phyloP scores from a whole-genome alignment of 2,113 vertebrate species.

The Tachuris rubrigastra region DNA sequence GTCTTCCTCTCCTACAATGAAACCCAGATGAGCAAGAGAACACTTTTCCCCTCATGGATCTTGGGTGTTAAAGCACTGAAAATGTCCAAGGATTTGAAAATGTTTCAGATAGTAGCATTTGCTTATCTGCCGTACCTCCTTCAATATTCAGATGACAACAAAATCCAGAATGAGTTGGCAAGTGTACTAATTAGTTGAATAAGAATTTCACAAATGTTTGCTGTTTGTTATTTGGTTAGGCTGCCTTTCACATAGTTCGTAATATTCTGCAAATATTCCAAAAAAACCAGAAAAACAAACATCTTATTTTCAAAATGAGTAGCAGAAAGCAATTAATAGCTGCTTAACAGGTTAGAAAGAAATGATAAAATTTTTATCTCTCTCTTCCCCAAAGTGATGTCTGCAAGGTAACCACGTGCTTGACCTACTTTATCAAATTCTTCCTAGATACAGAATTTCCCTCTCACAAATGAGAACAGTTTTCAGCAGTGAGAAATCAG shows the following conservation, averaged over 20 bases:
- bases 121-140: neutral
- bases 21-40: neutral
- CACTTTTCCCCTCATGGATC: neutral
- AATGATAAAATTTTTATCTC: neutral
- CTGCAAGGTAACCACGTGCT: neutral
- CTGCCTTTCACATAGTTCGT: neutral
- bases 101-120: neutral
- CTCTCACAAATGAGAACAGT: neutral
- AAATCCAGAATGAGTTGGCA: neutral
- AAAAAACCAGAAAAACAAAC: neutral
- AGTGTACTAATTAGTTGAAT: neutral
- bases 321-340: neutral
- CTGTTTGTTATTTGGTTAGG: neutral
- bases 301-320: neutral
- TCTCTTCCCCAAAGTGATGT: accelerated
- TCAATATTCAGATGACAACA: neutral
- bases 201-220: neutral
- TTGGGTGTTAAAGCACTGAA: neutral
- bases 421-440: neutral
- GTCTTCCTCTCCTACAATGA: neutral
- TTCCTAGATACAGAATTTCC: neutral
- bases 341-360: neutral
- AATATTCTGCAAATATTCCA: neutral
- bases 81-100: neutral
- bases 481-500: neutral